Evolutionary conservation across 2,113 vertebrate genomes (phyloP).

Genomic region (Crotalus viridis): DNA sequence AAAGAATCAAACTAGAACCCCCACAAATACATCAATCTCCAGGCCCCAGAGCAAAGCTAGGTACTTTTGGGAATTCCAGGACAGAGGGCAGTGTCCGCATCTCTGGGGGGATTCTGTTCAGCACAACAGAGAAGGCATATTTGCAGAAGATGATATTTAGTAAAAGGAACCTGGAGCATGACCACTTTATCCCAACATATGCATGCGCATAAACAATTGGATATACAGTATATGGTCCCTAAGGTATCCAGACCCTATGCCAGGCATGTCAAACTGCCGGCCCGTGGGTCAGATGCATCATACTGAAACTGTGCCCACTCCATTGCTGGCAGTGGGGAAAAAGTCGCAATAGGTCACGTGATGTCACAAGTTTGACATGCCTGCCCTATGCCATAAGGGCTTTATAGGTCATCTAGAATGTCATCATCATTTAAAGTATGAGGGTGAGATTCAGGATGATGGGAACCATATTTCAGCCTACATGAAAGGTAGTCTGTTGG

Average conservation of each 20-base stretch:
- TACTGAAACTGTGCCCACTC: no score
- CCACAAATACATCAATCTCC: neutral
- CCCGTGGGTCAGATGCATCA: rapidly evolving
- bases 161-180: neutral
- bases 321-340: no score
- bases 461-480: neutral
- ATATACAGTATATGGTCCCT: neutral
- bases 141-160: neutral
- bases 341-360: no score
- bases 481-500: neutral
- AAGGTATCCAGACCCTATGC: neutral
- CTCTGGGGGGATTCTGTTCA: neutral
- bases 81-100: neutral
- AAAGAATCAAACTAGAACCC: neutral
- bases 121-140: neutral
- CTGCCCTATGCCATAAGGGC: neutral
- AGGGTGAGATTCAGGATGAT: neutral
- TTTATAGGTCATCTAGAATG: neutral
- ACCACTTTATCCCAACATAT: neutral
- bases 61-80: neutral
- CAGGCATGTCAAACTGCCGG: neutral
- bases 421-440: neutral
- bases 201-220: neutral
- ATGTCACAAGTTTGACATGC: no score
- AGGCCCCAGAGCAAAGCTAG: neutral